Evolutionary conservation across 2,797 vertebrate species (phyloP).

Genomic region (Schizothorax lantsangensis): DNA sequence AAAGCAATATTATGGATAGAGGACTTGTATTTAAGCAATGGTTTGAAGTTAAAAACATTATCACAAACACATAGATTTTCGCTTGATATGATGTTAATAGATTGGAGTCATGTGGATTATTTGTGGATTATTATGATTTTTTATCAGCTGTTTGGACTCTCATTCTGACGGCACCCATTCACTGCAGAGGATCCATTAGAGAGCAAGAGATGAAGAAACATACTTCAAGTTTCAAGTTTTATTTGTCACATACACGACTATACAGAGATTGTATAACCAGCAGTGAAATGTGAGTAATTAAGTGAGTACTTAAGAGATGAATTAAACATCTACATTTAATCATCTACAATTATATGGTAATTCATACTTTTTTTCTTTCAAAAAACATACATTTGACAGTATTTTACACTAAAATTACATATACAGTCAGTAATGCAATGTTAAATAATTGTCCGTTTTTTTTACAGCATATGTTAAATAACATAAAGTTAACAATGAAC

Average conservation of each 20-base stretch:
- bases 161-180: neutral
- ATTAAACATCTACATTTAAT: too few relatives aligned
- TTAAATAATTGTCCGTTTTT: too few relatives aligned
- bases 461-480: too few relatives aligned
- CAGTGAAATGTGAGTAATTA: too few relatives aligned
- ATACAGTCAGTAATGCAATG: too few relatives aligned
- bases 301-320: too few relatives aligned
- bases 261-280: too few relatives aligned
- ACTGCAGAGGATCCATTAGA: neutral
- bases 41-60: neutral
- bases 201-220: neutral
- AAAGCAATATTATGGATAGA: neutral
- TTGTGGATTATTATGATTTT: neutral
- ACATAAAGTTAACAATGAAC: too few relatives aligned
- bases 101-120: neutral
- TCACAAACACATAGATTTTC: neutral
- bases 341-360: neutral
- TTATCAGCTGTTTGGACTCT: neutral
- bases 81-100: neutral
- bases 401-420: neutral
- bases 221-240: neutral
- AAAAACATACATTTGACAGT: neutral
- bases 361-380: too few relatives aligned
- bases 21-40: neutral
- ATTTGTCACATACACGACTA: too few relatives aligned